These are phyloP conservation scores for Rhyacichthys aspro DNA, from an alignment of 2,797 vertebrate genomes.

Conservation along the genomic window DNA sequence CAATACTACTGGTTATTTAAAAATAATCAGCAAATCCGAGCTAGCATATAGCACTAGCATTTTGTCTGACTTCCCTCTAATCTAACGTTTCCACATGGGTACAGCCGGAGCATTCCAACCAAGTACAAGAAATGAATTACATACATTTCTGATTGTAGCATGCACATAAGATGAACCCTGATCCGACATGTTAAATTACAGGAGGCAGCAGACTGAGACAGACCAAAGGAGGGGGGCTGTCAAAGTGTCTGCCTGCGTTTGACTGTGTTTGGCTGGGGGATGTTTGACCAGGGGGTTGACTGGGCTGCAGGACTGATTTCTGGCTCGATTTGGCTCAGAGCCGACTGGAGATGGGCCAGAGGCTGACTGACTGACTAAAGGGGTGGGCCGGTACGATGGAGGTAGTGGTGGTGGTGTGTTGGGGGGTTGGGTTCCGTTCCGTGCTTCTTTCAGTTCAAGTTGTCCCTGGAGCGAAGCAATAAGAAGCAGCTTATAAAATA, in stretches of 20 bases:
- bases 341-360: slow-evolving; percentile 59
- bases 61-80: slow-evolving; percentile 9
- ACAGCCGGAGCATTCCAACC: slow-evolving; percentile 14
- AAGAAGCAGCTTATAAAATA: slow-evolving; percentile 77
- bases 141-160: slow-evolving; percentile 32
- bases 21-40: slow-evolving; percentile 33
- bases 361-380: slow-evolving; percentile 23
- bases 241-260: slow-evolving; percentile 72
- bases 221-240: slow-evolving; percentile 54
- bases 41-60: background rate
- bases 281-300: slow-evolving; percentile 66
- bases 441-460: slow-evolving; percentile 42
- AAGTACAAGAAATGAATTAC: slow-evolving; percentile 19
- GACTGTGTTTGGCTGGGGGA: slow-evolving; percentile 58
- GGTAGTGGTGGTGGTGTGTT: background rate
- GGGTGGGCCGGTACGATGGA: slow-evolving; percentile 10
- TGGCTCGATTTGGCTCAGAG: slow-evolving; percentile 66
- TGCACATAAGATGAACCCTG: slow-evolving; percentile 50
- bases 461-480: slow-evolving; percentile 67
- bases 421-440: slow-evolving; percentile 47
- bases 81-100: slow-evolving; percentile 5
- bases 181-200: slow-evolving; percentile 76
- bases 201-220: slow-evolving; percentile 78
- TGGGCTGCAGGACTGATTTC: slow-evolving; percentile 68
- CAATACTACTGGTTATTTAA: background rate